Percentiles rank a stretch among this genome's conserved stretches.
phyloP scores from a whole-genome alignment of 2,113 vertebrate species.

The Psophia crepitans region DNA sequence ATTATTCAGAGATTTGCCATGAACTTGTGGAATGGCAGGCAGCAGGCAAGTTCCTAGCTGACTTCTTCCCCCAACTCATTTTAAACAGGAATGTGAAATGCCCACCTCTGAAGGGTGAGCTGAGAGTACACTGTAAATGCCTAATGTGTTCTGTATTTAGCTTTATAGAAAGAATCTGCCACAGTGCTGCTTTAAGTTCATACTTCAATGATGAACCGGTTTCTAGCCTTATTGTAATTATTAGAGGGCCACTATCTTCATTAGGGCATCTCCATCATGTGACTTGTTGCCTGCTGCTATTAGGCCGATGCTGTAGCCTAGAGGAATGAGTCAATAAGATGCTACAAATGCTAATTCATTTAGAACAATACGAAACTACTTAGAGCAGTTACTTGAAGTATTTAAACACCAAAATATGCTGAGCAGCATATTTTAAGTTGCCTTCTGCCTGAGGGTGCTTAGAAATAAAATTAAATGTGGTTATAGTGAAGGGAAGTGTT shows the following conservation, averaged over 20 bases:
- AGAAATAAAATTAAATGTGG: constrained; percentile 37
- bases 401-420: constrained; percentile 30
- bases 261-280: background rate
- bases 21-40: background rate
- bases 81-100: background rate
- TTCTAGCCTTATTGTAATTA: background rate
- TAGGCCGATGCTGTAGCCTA: constrained; percentile 46
- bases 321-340: constrained; percentile 34
- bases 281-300: background rate
- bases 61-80: background rate
- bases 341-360: constrained; percentile 34
- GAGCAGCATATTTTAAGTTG: constrained; percentile 13
- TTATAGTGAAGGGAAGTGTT: constrained; percentile 5
- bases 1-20: background rate
- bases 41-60: background rate
- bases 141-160: background rate
- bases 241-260: constrained; percentile 15
- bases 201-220: background rate
- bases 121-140: background rate
- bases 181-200: background rate
- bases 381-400: constrained; percentile 16
- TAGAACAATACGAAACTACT: constrained; percentile 48
- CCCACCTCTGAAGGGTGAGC: background rate
- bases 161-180: background rate
- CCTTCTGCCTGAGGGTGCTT: constrained; percentile 19